These are phyloP conservation scores for Tyto alba DNA, from an alignment of 2,113 vertebrate genomes.

Conservation along the genomic window DNA sequence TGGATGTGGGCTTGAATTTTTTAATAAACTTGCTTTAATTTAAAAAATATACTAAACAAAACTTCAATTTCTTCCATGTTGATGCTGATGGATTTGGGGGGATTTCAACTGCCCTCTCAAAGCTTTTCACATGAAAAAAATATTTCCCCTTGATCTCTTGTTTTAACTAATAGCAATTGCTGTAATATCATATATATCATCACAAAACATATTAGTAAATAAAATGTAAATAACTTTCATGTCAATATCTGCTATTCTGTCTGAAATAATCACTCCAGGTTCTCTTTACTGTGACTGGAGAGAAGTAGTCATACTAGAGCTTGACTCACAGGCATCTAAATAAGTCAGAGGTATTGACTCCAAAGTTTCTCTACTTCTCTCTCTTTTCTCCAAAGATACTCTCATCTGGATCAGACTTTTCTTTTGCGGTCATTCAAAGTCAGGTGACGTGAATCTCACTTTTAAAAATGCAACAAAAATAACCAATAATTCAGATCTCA, in stretches of 20 bases:
- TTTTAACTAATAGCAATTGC: neutral
- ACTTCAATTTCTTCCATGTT: neutral
- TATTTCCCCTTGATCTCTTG: neutral
- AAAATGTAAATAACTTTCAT: neutral
- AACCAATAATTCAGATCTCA: neutral
- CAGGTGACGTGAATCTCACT: neutral
- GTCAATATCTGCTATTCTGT: neutral
- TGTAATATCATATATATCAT: neutral
- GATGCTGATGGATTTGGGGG: neutral
- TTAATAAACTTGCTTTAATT: neutral
- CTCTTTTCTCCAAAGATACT: neutral
- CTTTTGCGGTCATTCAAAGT: neutral
- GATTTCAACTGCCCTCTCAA: neutral
- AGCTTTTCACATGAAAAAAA: neutral
- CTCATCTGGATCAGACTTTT: neutral
- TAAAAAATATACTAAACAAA: neutral
- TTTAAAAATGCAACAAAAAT: neutral
- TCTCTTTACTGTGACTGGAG: neutral
- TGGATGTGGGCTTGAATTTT: neutral
- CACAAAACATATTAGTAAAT: neutral
- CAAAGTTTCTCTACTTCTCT: neutral
- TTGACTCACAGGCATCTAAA: neutral
- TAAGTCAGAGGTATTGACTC: neutral
- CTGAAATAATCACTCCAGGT: neutral
- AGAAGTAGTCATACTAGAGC: neutral